Conservation (phyloP, 2,888 invertebrate species). For the Sphaerolaimus hirsutus region DNA sequence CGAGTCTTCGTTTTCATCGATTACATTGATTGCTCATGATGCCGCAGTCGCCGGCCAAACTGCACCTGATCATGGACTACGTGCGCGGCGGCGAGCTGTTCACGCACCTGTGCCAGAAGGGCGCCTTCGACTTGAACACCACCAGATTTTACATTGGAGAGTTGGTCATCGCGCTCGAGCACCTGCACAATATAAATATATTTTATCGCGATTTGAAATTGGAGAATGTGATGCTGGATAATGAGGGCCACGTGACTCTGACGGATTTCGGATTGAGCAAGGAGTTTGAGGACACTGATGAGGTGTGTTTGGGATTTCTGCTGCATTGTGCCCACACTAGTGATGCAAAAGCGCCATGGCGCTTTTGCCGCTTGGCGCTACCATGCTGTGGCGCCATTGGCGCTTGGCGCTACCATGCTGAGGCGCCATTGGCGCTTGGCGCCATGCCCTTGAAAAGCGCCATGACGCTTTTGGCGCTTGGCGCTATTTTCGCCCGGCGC, state of each 20-base stretch:
- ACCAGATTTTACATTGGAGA: constrained; percentile 82
- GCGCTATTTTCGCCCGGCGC: too few species aligned
- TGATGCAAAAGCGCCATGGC: too few species aligned
- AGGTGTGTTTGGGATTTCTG: constrained; percentile 15
- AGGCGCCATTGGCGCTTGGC: too few species aligned
- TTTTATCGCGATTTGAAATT: constrained; percentile 92
- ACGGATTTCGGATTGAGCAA: constrained; percentile 95
- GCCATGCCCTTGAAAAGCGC: too few species aligned
- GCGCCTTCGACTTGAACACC: constrained; percentile 65
- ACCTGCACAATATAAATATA: constrained; percentile 85
- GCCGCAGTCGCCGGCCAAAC: constrained; percentile 84
- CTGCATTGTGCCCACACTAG: too few species aligned
- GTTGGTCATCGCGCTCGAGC: constrained; percentile 76
- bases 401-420: too few species aligned
- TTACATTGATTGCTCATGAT: too few species aligned
- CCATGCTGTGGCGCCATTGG: too few species aligned
- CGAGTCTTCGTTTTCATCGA: too few species aligned
- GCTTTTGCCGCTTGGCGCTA: too few species aligned
- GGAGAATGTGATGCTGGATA: constrained; percentile 81
- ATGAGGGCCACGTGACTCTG: constrained; percentile 73
- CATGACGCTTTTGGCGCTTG: too few species aligned
- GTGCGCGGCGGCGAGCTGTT: constrained; percentile 89
- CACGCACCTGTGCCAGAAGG: constrained; percentile 78
- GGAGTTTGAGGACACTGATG: constrained; percentile 53
- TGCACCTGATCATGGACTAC: constrained; percentile 87